Evolutionary conservation across 2,888 invertebrate genomes (phyloP), one percentile per base, ranked within the genome.

Genomic region (Harpalus rufipes): DNA sequence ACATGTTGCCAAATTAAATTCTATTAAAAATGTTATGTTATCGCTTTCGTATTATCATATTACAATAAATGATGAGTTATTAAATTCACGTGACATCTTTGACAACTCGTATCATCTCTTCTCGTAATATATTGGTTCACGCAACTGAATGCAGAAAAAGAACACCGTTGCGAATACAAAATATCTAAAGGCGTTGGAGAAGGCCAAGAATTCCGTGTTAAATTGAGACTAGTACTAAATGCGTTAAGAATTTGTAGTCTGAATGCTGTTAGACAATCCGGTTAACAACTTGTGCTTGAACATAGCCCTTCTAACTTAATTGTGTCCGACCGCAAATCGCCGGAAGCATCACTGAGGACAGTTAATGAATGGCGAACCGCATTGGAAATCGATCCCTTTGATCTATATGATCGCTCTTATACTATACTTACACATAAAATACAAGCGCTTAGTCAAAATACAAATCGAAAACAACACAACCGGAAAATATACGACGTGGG

Each of bases 301-400:
- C 58, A 14, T 12, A 58, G 78, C 78, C 56, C 78, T 78, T 56
- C 78, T 78, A 78, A 78, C 78, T 78, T 78, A 78, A 78, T 58
- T 78, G 78, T 56, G 58, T 78, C 78, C 25, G 78, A 78, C 78
- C 78, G 72, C 78, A 78, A 58, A 78, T 78, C 58, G 78, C 56
- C 78, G 78, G 58, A 82, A 82, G 82, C 82, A 82, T 82, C 82
- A 72, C 72, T 56, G 80, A 68, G 72, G 82, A 82, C 82, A 82
- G 82, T 72, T 82, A 82, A 82, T 82, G 82, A 72, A 82, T 82
- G 82, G 72, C 44, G 32, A 58, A 58, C 82, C 82, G 82, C 82
- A 82, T 68, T 63, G 56, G 68, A 72, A 82, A 82, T 82, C 82
- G 82, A 82, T 82, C 72, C 39, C 44, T 80, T 63, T 72, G 72